Evolutionary conservation across 2,113 vertebrate species (phyloP).

Genomic region (Jaculus jaculus): DNA sequence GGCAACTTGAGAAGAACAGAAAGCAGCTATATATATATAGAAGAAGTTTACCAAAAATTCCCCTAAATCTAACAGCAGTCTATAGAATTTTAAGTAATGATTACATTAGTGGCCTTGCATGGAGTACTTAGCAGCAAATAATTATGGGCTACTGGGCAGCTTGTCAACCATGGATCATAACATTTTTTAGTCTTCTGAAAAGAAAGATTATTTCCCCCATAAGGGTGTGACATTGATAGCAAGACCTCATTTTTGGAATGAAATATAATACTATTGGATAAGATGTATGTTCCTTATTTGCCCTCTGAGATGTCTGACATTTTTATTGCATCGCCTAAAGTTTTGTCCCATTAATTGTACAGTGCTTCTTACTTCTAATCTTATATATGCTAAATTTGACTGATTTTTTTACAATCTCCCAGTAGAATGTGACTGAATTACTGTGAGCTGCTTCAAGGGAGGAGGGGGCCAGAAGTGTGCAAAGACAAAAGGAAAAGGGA

Average conservation of each 20-base stretch:
- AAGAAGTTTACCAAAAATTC: not conserved
- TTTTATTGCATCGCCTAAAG: not conserved
- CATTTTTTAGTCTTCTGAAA: constrained; percentile 46
- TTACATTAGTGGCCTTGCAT: not conserved
- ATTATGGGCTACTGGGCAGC: not conserved
- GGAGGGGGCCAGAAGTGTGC: constrained; percentile 45
- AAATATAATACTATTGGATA: not conserved
- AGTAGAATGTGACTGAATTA: not conserved
- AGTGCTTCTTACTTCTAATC: constrained; percentile 26
- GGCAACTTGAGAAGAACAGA: constrained; percentile 1
- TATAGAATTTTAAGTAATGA: not conserved
- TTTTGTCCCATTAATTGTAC: constrained; percentile 39
- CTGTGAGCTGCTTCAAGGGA: constrained; percentile 49
- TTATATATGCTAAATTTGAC: constrained; percentile 49
- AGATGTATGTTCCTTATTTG: constrained; percentile 39
- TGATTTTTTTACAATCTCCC: not conserved
- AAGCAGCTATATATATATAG: constrained; percentile 37
- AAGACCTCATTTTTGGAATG: not conserved
- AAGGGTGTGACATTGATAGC: not conserved
- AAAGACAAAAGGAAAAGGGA: constrained; percentile 29
- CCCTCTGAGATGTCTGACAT: not conserved
- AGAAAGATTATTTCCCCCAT: constrained; percentile 43
- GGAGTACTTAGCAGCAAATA: constrained; percentile 37
- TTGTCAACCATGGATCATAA: constrained; percentile 32
- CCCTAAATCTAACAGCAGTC: not conserved